phyloP scores from a whole-genome alignment of 2,888 invertebrate genomes.

The Mythimna impura region DNA sequence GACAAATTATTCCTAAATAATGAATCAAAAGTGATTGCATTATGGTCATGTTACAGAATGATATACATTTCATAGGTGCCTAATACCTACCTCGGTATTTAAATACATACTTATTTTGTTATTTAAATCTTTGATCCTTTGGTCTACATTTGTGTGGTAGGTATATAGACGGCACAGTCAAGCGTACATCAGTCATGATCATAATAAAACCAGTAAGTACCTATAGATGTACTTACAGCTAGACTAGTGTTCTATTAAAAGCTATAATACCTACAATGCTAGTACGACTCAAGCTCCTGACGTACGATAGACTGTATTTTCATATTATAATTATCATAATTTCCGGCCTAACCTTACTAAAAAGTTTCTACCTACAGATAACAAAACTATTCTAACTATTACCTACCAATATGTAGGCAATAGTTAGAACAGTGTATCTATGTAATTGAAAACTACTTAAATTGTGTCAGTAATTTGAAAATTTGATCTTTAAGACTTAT shows the following conservation, averaged over 20 bases:
- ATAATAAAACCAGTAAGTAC: background rate
- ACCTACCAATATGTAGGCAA: constrained; percentile 7
- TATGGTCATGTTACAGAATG: constrained; percentile 14
- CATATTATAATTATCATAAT: constrained; percentile 13
- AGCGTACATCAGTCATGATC: background rate
- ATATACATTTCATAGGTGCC: background rate
- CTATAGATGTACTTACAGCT: background rate
- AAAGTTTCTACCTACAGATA: background rate
- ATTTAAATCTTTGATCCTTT: constrained; percentile 2
- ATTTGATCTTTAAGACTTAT: constrained; percentile 16
- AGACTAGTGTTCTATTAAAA: background rate
- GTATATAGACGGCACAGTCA: background rate
- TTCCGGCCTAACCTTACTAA: constrained; percentile 42
- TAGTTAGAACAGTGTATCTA: background rate
- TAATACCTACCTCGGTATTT: background rate
- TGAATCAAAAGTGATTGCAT: constrained; percentile 28
- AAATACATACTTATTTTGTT: too few species aligned
- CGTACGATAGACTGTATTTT: background rate
- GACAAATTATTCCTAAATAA: constrained; percentile 29
- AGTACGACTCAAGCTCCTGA: background rate
- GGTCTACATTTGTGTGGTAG: constrained; percentile 10
- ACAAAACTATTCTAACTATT: constrained; percentile 12
- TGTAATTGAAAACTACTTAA: constrained; percentile 10
- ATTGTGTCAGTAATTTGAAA: constrained; percentile 32
- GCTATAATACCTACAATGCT: background rate